Base-by-base conservation (phyloP, 2,888 invertebrate species). In the Hermaeophaga mercurialis region DNA sequence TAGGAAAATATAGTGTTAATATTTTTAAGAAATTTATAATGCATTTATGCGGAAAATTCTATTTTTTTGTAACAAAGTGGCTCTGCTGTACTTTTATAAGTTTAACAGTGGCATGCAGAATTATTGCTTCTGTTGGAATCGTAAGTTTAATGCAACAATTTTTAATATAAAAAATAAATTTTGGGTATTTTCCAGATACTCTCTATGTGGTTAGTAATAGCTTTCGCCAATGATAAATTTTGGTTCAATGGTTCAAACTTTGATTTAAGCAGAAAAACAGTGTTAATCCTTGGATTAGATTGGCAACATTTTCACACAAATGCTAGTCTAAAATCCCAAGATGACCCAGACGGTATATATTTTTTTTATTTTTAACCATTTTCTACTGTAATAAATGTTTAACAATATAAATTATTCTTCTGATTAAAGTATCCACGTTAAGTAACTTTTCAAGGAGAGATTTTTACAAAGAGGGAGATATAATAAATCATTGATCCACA, bases 221-320 rank as follows among this genome's bases (percentile, higher is more conserved):
- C 55, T 12, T 47, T 63, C 8, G 43, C 58, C 12, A 63, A 61
- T 18, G 61, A 61, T 12, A 63, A 48, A 34, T 57, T 53, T 46
- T 19, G 44, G 22, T 31, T 43, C 7, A 47, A 18, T 7, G 47
- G 49, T n/a, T 36, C 48, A 6, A 55, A 59, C 28, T 63, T 52
- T 24, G 55, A 53, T 15, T 33, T 54, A n/a, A 61, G 58, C 22
- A 53, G 60, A 36, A 61, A 44, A 24, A 61, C 58, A 43, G 60
- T 59, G 19, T 45, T 59, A 28, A 58, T 56, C 17, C 48, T 60
- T 17, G 63, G 63, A 19, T 45, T 63, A n/a, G 63, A 63, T 33
- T 63, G 63, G 61, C 45, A 56, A 31, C 60, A 63, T 50, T 55
- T 62, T 19, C 59, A 62, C 24, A 28, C 12, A 11, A 41, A 57